Evolutionary conservation across 2,797 vertebrate genomes (phyloP).

Genomic region (Sebastes jordani): DNA sequence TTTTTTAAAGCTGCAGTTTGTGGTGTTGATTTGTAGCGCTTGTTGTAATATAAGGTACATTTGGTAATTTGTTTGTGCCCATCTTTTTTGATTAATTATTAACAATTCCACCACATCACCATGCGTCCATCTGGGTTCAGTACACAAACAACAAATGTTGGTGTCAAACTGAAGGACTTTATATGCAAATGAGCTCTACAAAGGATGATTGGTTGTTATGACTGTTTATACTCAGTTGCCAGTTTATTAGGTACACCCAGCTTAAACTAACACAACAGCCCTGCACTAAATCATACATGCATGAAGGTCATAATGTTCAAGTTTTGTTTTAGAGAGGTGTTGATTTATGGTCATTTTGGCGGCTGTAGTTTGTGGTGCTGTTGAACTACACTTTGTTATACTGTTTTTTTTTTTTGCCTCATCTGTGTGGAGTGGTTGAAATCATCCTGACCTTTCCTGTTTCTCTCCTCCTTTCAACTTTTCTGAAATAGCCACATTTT

Average conservation of each 20-base stretch:
- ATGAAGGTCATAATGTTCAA: neutral
- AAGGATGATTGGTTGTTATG: constrained; percentile 6
- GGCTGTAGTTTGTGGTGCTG: neutral
- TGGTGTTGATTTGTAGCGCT: neutral
- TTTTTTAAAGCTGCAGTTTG: neutral
- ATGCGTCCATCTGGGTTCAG: constrained; percentile 18
- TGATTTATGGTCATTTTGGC: neutral
- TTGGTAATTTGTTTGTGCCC: neutral
- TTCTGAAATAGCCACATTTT: neutral
- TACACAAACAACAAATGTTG: constrained; percentile 28
- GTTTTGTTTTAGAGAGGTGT: neutral
- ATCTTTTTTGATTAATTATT: constrained; percentile 1
- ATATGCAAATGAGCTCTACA: constrained; percentile 23
- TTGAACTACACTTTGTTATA: neutral
- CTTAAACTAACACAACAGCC: neutral
- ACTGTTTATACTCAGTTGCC: neutral
- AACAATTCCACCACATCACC: constrained; percentile 6
- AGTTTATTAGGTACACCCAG: neutral
- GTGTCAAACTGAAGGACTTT: constrained; percentile 17
- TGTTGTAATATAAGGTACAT: neutral
- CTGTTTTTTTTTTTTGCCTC: neutral
- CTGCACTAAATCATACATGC: neutral
- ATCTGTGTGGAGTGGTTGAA: neutral
- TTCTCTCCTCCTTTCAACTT: neutral
- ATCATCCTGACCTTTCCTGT: neutral